Percentiles rank a stretch among this genome's conserved stretches.
These are phyloP conservation scores for Perognathus longimembris DNA, from an alignment of 2,113 vertebrate species.

Conservation along the genomic window DNA sequence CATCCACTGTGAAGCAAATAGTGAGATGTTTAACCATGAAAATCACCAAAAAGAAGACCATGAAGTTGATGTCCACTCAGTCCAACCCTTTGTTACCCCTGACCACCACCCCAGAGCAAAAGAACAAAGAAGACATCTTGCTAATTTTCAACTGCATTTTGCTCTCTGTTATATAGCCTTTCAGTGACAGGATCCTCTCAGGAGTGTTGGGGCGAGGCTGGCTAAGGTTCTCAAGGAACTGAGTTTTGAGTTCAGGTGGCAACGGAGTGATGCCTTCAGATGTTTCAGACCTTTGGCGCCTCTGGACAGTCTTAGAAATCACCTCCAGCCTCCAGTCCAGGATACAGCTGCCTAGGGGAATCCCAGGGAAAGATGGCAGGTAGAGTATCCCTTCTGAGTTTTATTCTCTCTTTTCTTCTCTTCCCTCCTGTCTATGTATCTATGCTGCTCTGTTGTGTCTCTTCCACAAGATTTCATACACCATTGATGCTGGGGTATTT, in stretches of 20 bases:
- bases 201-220: constrained; percentile 74
- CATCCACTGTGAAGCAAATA: not conserved
- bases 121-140: not conserved
- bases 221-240: constrained; percentile 74
- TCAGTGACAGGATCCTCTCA: constrained; percentile 74
- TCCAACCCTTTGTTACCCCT: not conserved
- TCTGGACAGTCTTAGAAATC: constrained; percentile 69
- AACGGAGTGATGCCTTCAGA: constrained; percentile 67
- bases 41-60: constrained; percentile 12
- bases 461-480: constrained; percentile 25
- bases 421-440: constrained; percentile 42
- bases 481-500: constrained; percentile 35
- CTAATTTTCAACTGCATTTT: constrained; percentile 72
- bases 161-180: constrained; percentile 79
- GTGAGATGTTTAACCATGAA: not conserved
- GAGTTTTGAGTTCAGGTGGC: constrained; percentile 76
- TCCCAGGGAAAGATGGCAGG: constrained; percentile 78
- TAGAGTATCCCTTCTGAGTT: constrained; percentile 80
- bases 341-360: constrained; percentile 62
- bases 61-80: not conserved
- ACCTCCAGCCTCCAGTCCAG: constrained; percentile 64
- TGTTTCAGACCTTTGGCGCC: constrained; percentile 66
- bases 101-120: not conserved
- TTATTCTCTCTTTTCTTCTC: constrained; percentile 35
- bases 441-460: constrained; percentile 35